Conservation (phyloP, 2,113 vertebrate species). For the Mohoua ochrocephala region DNA sequence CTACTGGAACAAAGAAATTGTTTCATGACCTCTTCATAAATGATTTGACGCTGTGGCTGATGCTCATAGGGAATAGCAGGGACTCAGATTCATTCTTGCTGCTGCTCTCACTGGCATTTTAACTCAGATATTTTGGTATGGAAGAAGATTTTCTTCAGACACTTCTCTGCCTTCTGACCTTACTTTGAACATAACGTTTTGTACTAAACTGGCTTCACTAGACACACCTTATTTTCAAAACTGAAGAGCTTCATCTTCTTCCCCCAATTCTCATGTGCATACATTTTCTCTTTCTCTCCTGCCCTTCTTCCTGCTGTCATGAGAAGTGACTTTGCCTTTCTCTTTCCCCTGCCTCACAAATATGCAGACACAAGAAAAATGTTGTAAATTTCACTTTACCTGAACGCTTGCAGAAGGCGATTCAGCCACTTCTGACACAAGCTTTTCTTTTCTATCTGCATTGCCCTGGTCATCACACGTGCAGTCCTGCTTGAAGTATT, state of each 20-base stretch:
- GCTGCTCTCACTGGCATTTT: not conserved
- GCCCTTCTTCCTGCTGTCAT: not conserved
- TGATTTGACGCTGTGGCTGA: not conserved
- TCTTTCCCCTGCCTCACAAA: not conserved
- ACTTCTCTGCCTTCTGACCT: not conserved
- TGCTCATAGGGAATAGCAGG: not conserved
- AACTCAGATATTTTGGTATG: not conserved
- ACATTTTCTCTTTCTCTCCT: not conserved
- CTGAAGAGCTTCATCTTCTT: not conserved
- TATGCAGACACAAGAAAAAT: not conserved
- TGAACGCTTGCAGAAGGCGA: slow-evolving; percentile 50
- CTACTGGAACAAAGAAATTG: not conserved
- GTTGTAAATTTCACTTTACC: slow-evolving; percentile 61
- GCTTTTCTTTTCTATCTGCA: slow-evolving; percentile 49
- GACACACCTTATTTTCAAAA: not conserved
- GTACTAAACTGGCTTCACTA: not conserved
- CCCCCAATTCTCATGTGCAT: not conserved
- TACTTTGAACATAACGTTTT: not conserved
- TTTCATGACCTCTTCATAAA: not conserved
- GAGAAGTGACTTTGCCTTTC: not conserved
- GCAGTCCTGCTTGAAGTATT: slow-evolving; percentile 79
- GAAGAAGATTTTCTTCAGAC: not conserved
- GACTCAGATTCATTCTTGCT: not conserved
- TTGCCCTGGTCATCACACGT: slow-evolving; percentile 56
- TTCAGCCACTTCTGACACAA: not conserved